Evolutionary conservation across 2,888 invertebrate species (phyloP).

Genomic region (Leptinotarsa rubiginosa): DNA sequence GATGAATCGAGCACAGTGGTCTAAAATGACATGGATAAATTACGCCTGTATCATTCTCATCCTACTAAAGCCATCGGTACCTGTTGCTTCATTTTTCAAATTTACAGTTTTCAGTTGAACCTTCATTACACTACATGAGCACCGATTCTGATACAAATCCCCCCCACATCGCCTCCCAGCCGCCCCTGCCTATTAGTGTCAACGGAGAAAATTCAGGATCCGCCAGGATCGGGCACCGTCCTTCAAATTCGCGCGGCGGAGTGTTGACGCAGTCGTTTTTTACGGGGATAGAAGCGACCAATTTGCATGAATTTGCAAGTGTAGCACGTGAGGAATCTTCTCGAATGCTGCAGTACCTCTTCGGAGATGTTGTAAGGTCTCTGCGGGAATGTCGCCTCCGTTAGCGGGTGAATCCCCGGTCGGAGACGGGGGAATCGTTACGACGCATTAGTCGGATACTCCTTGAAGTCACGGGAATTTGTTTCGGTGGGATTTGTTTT

Average conservation of each 20-base stretch:
- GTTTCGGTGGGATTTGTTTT: constrained; percentile 10
- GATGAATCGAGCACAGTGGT: too few species aligned
- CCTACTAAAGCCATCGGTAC: too few species aligned
- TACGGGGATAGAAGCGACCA: constrained; percentile 41
- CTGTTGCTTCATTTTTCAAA: too few species aligned
- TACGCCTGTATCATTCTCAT: too few species aligned
- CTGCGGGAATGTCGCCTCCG: constrained; percentile 52
- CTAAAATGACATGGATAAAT: too few species aligned
- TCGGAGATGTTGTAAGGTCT: constrained; percentile 52
- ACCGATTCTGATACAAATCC: not conserved
- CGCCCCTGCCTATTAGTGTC: constrained; percentile 6
- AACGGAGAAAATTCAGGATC: constrained; percentile 32
- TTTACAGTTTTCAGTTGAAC: too few species aligned
- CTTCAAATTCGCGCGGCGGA: constrained; percentile 36
- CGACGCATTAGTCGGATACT: constrained; percentile 23
- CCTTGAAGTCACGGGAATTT: constrained; percentile 9
- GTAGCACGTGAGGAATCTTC: constrained; percentile 50
- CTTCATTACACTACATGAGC: too few species aligned
- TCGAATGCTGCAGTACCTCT: constrained; percentile 51
- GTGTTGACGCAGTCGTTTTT: constrained; percentile 41
- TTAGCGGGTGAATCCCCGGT: constrained; percentile 39
- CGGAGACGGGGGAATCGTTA: constrained; percentile 32
- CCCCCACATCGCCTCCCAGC: not conserved
- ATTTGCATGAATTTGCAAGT: constrained; percentile 53
- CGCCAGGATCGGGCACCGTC: constrained; percentile 33